Evolutionary conservation across 2,113 vertebrate genomes (phyloP).

Genomic region (Rattus rattus): DNA sequence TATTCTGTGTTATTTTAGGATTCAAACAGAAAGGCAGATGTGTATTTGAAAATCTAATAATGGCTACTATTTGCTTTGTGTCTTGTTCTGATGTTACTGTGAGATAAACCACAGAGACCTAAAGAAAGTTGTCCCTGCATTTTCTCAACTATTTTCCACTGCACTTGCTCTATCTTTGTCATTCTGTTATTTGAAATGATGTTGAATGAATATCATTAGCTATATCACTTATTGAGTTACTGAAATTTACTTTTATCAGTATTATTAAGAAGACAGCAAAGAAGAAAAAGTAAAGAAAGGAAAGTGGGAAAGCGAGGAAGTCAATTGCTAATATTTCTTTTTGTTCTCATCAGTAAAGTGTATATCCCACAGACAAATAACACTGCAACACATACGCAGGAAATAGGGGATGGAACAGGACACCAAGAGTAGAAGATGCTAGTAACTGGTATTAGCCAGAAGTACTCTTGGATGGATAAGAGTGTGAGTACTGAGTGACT

Average conservation of each 20-base stretch:
- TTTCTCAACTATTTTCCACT: background rate
- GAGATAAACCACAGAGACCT: constrained; percentile 1
- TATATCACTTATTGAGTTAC: background rate
- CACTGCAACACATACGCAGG: no score
- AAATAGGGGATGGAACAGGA: background rate
- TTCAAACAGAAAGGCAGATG: background rate
- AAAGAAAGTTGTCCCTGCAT: background rate
- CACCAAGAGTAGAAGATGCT: background rate
- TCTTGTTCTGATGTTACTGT: background rate
- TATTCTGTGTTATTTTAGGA: background rate
- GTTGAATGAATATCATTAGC: background rate
- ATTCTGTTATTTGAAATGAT: background rate
- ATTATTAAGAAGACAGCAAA: background rate
- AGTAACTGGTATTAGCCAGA: background rate
- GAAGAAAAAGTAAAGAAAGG: background rate
- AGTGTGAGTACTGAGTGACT: background rate
- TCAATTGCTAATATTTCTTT: no score
- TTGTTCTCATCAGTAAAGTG: no score
- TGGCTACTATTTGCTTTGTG: background rate
- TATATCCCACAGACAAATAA: no score
- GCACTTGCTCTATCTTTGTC: background rate
- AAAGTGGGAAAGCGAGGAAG: no score
- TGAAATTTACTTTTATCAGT: background rate
- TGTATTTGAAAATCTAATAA: background rate
- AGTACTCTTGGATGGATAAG: background rate